These are phyloP conservation scores for Zaprionus africanus DNA, from an alignment of 1,140 invertebrate species.

Conservation along the genomic window DNA sequence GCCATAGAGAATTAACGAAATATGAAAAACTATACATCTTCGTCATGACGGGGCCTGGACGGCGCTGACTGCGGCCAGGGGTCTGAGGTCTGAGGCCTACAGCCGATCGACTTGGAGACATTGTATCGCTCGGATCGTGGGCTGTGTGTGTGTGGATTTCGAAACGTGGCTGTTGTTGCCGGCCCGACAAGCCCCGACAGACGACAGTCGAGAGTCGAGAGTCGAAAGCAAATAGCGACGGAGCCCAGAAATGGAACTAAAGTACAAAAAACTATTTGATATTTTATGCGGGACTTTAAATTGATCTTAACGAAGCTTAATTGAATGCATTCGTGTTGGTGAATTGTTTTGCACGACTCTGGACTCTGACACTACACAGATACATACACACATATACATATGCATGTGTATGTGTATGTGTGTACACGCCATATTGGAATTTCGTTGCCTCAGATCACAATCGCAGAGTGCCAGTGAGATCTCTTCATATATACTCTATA, in stretches of 20 bases:
- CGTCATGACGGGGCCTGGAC: conserved; percentile 43
- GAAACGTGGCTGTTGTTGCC: conserved; percentile 49
- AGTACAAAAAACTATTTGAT: conserved; percentile 82
- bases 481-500: conserved; percentile 5
- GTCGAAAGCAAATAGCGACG: conserved; percentile 54
- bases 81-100: conserved; percentile 1
- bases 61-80: not conserved
- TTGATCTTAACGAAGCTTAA: conserved; percentile 85
- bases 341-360: conserved; percentile 52
- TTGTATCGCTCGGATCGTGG: conserved; percentile 53
- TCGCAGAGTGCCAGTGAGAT: conserved; percentile 44
- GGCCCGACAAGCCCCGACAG: conserved; percentile 25
- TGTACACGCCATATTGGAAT: conserved; percentile 75
- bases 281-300: conserved; percentile 84
- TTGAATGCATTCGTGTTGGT: conserved; percentile 76
- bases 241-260: conserved; percentile 69
- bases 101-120: conserved; percentile 58
- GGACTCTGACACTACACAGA: conserved; percentile 63
- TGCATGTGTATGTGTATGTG: conserved; percentile 10
- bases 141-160: conserved; percentile 59
- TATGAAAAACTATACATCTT: conserved; percentile 75
- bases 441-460: conserved; percentile 72
- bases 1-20: conserved; percentile 70
- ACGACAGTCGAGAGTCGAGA: conserved; percentile 44
- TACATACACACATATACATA: conserved; percentile 1